phyloP scores from a whole-genome alignment of 2,113 vertebrate species.

The Tyto alba region DNA sequence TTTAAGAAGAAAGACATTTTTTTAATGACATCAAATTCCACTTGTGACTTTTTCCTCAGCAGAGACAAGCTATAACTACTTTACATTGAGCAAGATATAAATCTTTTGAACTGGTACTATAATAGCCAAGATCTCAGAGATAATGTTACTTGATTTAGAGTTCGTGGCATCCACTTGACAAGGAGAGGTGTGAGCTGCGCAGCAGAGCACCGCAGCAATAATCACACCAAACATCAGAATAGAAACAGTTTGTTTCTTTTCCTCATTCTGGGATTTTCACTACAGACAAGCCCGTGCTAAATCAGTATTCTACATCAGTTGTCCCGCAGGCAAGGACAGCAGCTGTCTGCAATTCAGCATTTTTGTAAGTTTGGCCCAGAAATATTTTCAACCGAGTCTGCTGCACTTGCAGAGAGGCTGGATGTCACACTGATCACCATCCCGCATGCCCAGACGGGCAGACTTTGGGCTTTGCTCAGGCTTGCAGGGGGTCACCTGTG shows the following conservation, averaged over 20 bases:
- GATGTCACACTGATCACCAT: not conserved
- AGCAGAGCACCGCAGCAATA: fast-evolving
- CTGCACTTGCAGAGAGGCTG: not conserved
- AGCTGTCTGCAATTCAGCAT: not conserved
- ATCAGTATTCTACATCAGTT: not conserved
- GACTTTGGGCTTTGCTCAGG: not conserved
- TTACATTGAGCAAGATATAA: not conserved
- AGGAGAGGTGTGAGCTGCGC: not conserved
- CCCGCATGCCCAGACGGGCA: fast-evolving
- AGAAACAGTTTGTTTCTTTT: not conserved
- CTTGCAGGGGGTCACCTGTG: not conserved
- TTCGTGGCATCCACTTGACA: not conserved
- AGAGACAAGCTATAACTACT: not conserved
- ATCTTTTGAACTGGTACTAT: not conserved
- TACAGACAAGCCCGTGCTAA: not conserved
- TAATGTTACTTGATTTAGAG: not conserved
- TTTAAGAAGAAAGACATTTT: not conserved
- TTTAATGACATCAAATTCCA: conserved; percentile 9
- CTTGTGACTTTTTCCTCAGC: not conserved
- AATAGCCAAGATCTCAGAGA: not conserved
- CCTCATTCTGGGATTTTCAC: not conserved
- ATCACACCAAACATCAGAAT: not conserved
- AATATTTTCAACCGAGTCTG: not conserved
- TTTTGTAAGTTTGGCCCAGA: not conserved
- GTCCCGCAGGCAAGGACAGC: not conserved